Conservation (phyloP, 2,888 invertebrate species). For the Gasteruption jaculator region DNA sequence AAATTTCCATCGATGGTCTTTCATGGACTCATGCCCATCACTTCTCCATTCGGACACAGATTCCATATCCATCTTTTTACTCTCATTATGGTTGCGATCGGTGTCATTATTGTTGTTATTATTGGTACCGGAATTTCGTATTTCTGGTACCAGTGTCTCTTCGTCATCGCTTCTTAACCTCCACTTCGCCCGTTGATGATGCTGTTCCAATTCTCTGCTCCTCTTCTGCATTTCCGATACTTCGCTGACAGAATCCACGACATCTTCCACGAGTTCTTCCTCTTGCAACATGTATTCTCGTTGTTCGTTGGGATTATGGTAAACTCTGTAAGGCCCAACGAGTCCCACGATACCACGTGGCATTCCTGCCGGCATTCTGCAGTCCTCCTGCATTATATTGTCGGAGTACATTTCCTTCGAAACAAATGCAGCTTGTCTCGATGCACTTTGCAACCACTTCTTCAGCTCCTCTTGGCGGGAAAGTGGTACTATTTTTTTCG, state of each 20-base stretch:
- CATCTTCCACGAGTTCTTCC: constrained; percentile 35
- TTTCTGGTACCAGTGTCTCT: constrained; percentile 32
- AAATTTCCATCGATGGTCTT: too few species aligned
- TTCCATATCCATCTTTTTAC: constrained; percentile 10
- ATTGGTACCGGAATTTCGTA: constrained; percentile 19
- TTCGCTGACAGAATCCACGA: constrained; percentile 30
- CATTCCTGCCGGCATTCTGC: constrained; percentile 22
- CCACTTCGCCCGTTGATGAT: constrained; percentile 37
- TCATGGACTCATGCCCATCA: neutral
- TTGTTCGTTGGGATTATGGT: constrained; percentile 35
- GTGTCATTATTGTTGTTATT: constrained; percentile 12
- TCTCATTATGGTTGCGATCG: constrained; percentile 9
- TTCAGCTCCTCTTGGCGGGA: constrained; percentile 31
- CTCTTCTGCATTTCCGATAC: constrained; percentile 14
- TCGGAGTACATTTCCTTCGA: constrained; percentile 22
- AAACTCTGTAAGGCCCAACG: constrained; percentile 40
- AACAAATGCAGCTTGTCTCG: constrained; percentile 22
- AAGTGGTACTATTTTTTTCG: constrained; percentile 23
- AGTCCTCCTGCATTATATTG: constrained; percentile 15
- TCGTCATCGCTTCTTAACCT: constrained; percentile 34
- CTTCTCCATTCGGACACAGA: constrained; percentile 14
- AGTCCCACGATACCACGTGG: constrained; percentile 42
- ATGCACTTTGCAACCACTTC: constrained; percentile 35
- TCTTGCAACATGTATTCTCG: constrained; percentile 39
- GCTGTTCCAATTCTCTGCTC: constrained; percentile 14